phyloP scores from a whole-genome alignment of 2,888 invertebrate genomes.

The Galerucella calmariensis region DNA sequence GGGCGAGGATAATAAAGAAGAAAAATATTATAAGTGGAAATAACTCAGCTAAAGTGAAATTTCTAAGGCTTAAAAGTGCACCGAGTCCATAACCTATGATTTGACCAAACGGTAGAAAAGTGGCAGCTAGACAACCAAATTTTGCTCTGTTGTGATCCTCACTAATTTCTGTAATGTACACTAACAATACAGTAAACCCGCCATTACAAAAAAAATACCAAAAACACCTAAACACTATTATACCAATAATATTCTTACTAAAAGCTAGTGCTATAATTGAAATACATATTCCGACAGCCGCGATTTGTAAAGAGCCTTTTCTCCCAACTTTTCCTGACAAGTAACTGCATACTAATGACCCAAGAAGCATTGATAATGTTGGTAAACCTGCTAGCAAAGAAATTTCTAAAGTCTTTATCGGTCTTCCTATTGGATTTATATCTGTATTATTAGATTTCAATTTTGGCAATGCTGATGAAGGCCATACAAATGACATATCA shows the following conservation, averaged over 20 bases:
- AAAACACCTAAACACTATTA: not conserved
- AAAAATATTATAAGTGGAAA: not conserved
- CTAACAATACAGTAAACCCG: not conserved
- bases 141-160: constrained; percentile 14
- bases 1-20: not conserved
- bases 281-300: not conserved
- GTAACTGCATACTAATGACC: too few relatives aligned
- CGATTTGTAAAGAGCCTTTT: not conserved
- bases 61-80: not conserved
- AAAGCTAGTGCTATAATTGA: not conserved
- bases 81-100: not conserved
- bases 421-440: not conserved
- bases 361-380: not conserved
- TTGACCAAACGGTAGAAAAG: not conserved
- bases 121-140: not conserved
- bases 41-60: not conserved
- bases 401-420: not conserved
- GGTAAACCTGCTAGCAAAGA: not conserved
- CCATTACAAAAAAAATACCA: not conserved
- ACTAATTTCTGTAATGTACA: not conserved
- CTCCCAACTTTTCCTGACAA: not conserved
- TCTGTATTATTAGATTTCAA: not conserved
- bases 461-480: constrained; percentile 29
- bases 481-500: constrained; percentile 33
- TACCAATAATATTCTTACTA: not conserved